Evolutionary conservation across 2,888 invertebrate species (phyloP), one percentile per base, ranked within the genome.

Genomic region (Phorcus lineatus): DNA sequence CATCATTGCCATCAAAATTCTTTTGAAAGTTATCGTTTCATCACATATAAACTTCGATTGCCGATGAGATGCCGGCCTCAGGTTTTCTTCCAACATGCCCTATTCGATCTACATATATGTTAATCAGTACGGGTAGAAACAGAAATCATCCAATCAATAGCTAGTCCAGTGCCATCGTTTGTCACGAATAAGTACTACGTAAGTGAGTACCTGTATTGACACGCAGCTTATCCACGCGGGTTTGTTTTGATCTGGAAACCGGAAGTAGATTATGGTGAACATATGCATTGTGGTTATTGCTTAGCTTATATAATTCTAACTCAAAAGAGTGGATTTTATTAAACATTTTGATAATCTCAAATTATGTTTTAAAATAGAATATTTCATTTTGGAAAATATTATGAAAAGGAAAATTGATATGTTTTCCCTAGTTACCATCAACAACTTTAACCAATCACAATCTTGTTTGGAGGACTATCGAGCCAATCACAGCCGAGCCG

Each of bases 401-500:
- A 7, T 28, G 28, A 24, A 62, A 24, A 62, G 24, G 24, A n/a
- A 24, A 28, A 67, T 24, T 74, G 40, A 52, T 74, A 74, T 74
- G 74, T 74, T 74, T 74, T 74, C 74, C 74, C 52, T 74, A 74
- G 74, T 52, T 74, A 74, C 74, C 74, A 74, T 74, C 74, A 74
- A 74, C 74, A 74, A 74, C 74, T 74, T 84, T 76, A 75, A 66
- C 89, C 89, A 89, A 89, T 88, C 82, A 87, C 62, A 82, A 79
- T 80, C 80, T 82, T 87, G 87, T 88, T 86, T 80, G 85, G 85
- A 74, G 77, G 62, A 31, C 13, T 13, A 52, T 74, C 80, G 22
- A 79, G 55, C 89, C 88, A 89, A 89, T 89, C 80, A 85, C 78
- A 82, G 77, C 28, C 31, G 66, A 81, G 84, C 87, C 87, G 87